phyloP scores from a whole-genome alignment of 2,113 vertebrate species.

The Synchiropus splendidus region DNA sequence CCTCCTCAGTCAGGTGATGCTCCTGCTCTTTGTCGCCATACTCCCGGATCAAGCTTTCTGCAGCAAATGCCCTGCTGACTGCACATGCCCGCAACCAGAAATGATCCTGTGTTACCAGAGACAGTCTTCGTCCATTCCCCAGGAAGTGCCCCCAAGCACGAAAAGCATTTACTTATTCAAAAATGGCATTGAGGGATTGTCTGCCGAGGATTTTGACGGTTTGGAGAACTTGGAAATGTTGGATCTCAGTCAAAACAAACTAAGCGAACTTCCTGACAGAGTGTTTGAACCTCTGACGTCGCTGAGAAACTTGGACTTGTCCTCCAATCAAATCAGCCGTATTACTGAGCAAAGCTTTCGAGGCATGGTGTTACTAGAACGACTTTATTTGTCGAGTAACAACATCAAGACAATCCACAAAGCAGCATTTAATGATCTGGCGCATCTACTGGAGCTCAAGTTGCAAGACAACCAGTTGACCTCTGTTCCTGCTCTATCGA shows the following conservation, averaged over 20 bases:
- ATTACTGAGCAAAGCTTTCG: slow-evolving; percentile 84
- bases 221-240: slow-evolving; percentile 77
- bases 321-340: slow-evolving; percentile 80
- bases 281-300: slow-evolving; percentile 78
- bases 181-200: slow-evolving; percentile 77
- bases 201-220: slow-evolving; percentile 67
- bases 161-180: slow-evolving; percentile 78
- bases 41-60: slow-evolving; percentile 29
- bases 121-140: slow-evolving; percentile 64
- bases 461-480: slow-evolving; percentile 81
- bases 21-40: slow-evolving; percentile 51
- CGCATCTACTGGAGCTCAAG: slow-evolving; percentile 86
- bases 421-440: slow-evolving; percentile 74
- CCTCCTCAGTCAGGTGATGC: slow-evolving; percentile 36
- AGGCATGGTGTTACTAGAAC: slow-evolving; percentile 76
- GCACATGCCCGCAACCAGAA: slow-evolving; percentile 44
- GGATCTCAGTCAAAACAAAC: slow-evolving; percentile 89
- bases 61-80: slow-evolving; percentile 53
- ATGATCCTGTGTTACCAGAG: slow-evolving; percentile 61
- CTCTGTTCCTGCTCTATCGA: slow-evolving; percentile 66
- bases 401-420: slow-evolving; percentile 78
- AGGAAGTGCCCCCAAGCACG: slow-evolving; percentile 62
- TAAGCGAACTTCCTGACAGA: slow-evolving; percentile 72
- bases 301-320: slow-evolving; percentile 88
- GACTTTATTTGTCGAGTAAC: slow-evolving; percentile 88